Base-by-base conservation (phyloP, 2,113 vertebrate genomes). In the Carettochelys insculpta region DNA sequence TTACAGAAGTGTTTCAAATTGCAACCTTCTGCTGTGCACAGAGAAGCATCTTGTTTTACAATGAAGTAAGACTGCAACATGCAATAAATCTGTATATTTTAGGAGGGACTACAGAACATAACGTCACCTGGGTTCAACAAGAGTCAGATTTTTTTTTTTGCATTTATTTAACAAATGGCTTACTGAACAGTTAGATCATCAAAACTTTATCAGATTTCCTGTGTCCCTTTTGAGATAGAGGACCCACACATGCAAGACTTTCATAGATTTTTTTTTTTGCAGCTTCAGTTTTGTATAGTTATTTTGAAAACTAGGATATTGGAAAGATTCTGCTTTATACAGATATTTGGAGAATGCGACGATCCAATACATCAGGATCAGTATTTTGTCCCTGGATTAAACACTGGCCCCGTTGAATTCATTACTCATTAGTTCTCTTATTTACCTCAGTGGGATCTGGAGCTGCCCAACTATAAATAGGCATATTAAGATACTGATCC, bases 1-100 rank as follows among this genome's bases (percentile, higher is more conserved):
- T 94, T 94, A 50, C 79, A 85, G 71, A 89, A 92, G 61, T 48
- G 89, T 78, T 92, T 84, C 87, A 94, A 93, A 87, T 90, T 96
- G 88, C 88, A 90, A 92, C 89, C 82, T 92, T 95, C 94, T 86
- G 82, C 52, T 0, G 0, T 85, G 45, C 1, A 1, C 79, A 71
- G 80, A 56, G 45, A 78, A 52, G 45, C 86, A 77, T 47, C 0
- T 0, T 54, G 5, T 51, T 31, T 53, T 71, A 5, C 11, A 68
- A 29, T 41, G 4, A 80, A 82, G 12, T 41, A 91, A 34, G 19
- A 8, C 24, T 77, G 22, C 58, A 58, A 77, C 75, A 96, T 20
- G 7, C 29, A 79, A 38, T 14, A 71, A 31, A 45, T n/a, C 29
- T 48, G 41, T 5, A 2, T 83, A 13, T 68, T 87, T 41, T 71